Base-by-base conservation (phyloP, 2,888 invertebrate genomes). In the Trichogramma dendrolimi region DNA sequence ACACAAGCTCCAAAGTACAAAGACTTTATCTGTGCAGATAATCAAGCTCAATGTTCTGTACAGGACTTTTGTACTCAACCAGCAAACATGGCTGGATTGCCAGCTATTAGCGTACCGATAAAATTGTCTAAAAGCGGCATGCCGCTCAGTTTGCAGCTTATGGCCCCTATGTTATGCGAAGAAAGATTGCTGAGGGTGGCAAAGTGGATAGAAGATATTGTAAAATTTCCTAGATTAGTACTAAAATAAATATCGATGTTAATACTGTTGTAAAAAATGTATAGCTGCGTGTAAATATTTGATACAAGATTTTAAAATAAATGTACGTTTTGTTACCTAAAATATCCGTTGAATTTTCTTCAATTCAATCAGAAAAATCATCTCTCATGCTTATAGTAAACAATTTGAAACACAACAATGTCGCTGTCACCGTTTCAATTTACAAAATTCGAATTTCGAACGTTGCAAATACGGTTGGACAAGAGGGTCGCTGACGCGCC, bases 61-160 rank as follows among this genome's bases (percentile, higher is more conserved):
- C 92, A 94, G 75, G 99, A 99, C 81, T 94, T 88, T 75, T 98
- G 94, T 74, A 98, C 98, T 0, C 96, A 96, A 74, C 91, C 98
- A 0, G 93, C 92, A 0, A 99, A 99, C 77, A 91, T 99, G 92
- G 95, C 97, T 46, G 98, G 98, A 80, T 83, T 96, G 61, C 96
- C 97, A 7, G 96, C 97, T 0, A 77, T 97, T 27, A 90, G 89
- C 4, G 80, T 97, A 65, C 97, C 97, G 0, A 86, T 94, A 56
- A 83, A 84, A 59, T 78, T 96, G 42, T 93, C 94, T 0, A 79
- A 77, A 41, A 83, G 84, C 58, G 87, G 88, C 4, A 79, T 96
- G 61, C 97, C 97, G 0, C 80, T 97, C 10, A 89, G 94, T 55
- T 75, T 97, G 55, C 97, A 97, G 79, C 76, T 98, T 6, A 94